phyloP scores from a whole-genome alignment of 2,888 invertebrate species.

The Xestia rhomboidea region DNA sequence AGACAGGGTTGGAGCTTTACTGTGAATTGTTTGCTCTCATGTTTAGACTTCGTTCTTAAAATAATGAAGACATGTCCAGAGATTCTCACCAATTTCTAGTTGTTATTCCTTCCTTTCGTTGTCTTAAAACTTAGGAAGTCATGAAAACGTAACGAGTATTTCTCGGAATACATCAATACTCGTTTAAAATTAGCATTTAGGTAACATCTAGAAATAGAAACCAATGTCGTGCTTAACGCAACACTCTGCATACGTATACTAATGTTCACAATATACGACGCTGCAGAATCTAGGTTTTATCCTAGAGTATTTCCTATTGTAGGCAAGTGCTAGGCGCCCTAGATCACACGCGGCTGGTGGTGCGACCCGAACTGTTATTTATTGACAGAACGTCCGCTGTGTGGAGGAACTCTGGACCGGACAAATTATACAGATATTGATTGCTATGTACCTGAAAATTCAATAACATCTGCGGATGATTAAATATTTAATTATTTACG shows the following conservation, averaged over 20 bases:
- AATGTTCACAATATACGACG: constrained; percentile 11
- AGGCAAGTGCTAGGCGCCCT: constrained; percentile 43
- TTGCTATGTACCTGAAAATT: constrained; percentile 32
- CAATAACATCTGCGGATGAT: constrained; percentile 49
- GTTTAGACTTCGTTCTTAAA: constrained; percentile 15
- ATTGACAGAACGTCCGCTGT: constrained; percentile 49
- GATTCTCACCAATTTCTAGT: not conserved
- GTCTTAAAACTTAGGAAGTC: not conserved
- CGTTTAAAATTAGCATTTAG: constrained; percentile 19
- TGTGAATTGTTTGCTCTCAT: constrained; percentile 40
- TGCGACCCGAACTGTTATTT: constrained; percentile 64
- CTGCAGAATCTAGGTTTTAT: constrained; percentile 38
- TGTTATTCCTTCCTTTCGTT: not conserved
- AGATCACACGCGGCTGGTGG: constrained; percentile 45
- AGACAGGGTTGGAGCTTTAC: constrained; percentile 41
- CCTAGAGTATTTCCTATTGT: constrained; percentile 49
- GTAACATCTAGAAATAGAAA: not conserved
- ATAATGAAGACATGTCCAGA: constrained; percentile 18
- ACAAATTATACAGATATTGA: constrained; percentile 38
- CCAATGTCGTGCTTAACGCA: constrained; percentile 26
- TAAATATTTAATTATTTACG: constrained; percentile 59
- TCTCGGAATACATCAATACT: constrained; percentile 25
- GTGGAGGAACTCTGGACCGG: constrained; percentile 15
- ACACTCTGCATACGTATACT: constrained; percentile 21
- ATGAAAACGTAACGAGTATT: constrained; percentile 2